A percentile compares a stretch with the other conserved stretches of the same genome.
Conservation (phyloP, 2,113 vertebrate genomes). For the Dasyornis broadbenti region DNA sequence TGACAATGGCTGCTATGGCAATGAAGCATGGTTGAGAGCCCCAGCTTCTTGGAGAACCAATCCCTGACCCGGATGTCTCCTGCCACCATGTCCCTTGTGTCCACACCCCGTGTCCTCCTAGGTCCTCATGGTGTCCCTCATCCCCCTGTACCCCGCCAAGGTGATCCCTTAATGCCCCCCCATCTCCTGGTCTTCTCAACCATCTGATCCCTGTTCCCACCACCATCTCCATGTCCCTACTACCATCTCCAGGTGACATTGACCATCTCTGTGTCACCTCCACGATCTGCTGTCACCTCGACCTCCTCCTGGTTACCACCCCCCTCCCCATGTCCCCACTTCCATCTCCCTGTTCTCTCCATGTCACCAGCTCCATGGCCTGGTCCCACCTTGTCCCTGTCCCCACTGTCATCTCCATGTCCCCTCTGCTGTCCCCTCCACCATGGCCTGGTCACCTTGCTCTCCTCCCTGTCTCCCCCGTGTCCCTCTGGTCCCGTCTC, state of each 20-base stretch:
- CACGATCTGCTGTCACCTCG: background rate
- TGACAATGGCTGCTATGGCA: too few species aligned
- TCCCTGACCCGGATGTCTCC: background rate
- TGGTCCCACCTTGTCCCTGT: background rate
- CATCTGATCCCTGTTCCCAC: background rate
- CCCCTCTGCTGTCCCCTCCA: background rate
- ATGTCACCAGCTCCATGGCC: background rate
- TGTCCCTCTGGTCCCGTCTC: background rate
- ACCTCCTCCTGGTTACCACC: background rate
- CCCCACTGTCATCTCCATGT: background rate
- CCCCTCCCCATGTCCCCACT: background rate
- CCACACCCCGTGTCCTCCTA: background rate
- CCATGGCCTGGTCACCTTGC: background rate
- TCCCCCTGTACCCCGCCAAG: background rate
- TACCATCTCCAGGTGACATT: background rate
- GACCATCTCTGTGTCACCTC: background rate
- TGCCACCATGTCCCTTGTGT: background rate
- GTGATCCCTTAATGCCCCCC: background rate
- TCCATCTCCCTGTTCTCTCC: background rate
- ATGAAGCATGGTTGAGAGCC: too few species aligned
- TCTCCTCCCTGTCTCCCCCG: background rate
- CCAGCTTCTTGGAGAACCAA: background rate
- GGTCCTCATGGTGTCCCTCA: background rate
- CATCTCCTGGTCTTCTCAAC: background rate
- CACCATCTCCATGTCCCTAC: background rate